Conservation (phyloP, 2,888 invertebrate genomes). For the Gari tellinella region DNA sequence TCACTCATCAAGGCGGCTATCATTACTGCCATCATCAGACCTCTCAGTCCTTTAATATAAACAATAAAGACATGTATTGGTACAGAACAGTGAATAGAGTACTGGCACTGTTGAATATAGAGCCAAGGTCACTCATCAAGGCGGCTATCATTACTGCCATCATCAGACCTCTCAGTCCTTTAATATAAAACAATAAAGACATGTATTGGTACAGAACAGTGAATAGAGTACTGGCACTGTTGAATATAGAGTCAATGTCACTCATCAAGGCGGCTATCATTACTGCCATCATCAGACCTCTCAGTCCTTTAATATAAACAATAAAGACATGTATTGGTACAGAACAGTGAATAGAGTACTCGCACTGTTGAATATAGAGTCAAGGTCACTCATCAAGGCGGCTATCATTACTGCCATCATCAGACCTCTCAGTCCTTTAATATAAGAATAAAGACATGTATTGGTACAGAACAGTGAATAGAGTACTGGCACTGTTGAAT, state of each 20-base stretch:
- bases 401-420: slow-evolving; percentile 86
- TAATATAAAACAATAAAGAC: too few species aligned
- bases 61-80: background rate
- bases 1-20: slow-evolving; percentile 86
- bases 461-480: slow-evolving; percentile 65
- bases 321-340: too few species aligned
- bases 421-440: slow-evolving; percentile 75
- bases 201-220: too few species aligned
- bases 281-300: slow-evolving; percentile 85
- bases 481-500: background rate
- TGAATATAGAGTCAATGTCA: slow-evolving; percentile 86
- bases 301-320: too few species aligned
- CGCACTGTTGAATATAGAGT: slow-evolving; percentile 86
- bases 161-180: slow-evolving; percentile 81
- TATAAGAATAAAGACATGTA: background rate
- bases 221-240: slow-evolving; percentile 84
- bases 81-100: background rate
- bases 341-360: slow-evolving; percentile 83
- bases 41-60: slow-evolving; percentile 66
- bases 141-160: slow-evolving; percentile 86
- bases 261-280: slow-evolving; percentile 87
- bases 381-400: slow-evolving; percentile 86
- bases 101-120: background rate
- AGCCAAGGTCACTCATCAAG: slow-evolving; percentile 62
- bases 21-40: slow-evolving; percentile 86